These are phyloP conservation scores for Urocolius indicus DNA, from an alignment of 2,113 vertebrate species.

Conservation along the genomic window DNA sequence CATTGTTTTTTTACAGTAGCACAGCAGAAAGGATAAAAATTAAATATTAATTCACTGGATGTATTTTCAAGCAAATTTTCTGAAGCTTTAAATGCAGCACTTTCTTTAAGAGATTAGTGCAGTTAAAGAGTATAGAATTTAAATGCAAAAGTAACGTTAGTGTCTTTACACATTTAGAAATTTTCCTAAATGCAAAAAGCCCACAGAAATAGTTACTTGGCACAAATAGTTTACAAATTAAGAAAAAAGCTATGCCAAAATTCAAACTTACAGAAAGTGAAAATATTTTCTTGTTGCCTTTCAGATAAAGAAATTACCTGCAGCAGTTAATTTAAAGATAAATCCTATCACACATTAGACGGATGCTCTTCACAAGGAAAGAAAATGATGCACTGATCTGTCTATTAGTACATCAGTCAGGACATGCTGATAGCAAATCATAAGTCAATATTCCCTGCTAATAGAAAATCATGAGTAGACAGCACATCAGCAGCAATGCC, in stretches of 20 bases:
- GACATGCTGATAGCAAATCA: neutral
- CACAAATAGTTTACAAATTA: neutral
- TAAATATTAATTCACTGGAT: conserved; percentile 9
- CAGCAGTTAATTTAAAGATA: neutral
- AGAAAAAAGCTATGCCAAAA: neutral
- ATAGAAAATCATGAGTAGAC: neutral
- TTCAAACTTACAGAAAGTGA: neutral
- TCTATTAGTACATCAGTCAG: neutral
- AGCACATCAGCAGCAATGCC: neutral
- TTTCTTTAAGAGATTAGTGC: neutral
- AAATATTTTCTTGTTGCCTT: neutral
- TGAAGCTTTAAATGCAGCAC: neutral
- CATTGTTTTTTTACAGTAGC: neutral
- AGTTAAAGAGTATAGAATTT: neutral
- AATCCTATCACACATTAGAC: neutral
- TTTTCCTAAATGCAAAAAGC: neutral
- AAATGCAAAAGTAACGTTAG: neutral
- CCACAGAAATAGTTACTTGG: neutral
- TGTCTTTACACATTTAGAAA: neutral
- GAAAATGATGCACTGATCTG: neutral
- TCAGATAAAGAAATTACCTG: neutral
- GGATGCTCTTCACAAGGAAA: neutral
- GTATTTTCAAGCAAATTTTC: neutral
- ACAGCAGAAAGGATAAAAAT: neutral
- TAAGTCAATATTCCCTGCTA: neutral